Percentiles rank a stretch among this genome's conserved stretches.
phyloP scores from a whole-genome alignment of 2,113 vertebrate genomes.

The Macrotis lagotis region DNA sequence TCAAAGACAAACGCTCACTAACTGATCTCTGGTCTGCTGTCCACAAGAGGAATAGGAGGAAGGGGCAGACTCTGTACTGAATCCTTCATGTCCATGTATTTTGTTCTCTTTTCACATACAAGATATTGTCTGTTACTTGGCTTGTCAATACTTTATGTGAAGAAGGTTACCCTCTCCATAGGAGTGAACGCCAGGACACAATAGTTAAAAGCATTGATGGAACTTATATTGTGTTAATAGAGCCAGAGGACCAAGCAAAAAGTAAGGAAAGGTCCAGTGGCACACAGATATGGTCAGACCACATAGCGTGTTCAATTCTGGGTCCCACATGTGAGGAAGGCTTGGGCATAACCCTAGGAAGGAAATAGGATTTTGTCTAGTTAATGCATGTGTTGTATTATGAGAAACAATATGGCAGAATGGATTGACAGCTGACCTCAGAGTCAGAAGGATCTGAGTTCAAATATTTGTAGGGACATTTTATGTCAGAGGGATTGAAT shows the following conservation, averaged over 20 bases:
- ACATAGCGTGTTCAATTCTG: not conserved
- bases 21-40: not conserved
- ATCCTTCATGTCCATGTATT: not conserved
- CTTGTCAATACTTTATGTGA: not conserved
- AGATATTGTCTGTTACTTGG: not conserved
- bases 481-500: not conserved
- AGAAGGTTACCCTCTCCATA: not conserved
- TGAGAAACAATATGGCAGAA: not conserved
- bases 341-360: not conserved
- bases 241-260: not conserved
- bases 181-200: not conserved
- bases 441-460: not conserved
- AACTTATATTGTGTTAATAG: not conserved
- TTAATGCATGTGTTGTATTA: not conserved
- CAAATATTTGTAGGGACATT: not conserved
- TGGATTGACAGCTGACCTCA: not conserved
- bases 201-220: not conserved
- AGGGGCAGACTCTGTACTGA: not conserved
- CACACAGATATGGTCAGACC: not conserved
- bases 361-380: not conserved
- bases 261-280: not conserved
- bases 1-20: not conserved
- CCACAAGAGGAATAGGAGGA: not conserved
- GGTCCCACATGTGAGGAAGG: not conserved
- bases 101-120: not conserved